Evolutionary conservation across 2,797 vertebrate genomes (phyloP).

Genomic region (Fringilla coelebs): DNA sequence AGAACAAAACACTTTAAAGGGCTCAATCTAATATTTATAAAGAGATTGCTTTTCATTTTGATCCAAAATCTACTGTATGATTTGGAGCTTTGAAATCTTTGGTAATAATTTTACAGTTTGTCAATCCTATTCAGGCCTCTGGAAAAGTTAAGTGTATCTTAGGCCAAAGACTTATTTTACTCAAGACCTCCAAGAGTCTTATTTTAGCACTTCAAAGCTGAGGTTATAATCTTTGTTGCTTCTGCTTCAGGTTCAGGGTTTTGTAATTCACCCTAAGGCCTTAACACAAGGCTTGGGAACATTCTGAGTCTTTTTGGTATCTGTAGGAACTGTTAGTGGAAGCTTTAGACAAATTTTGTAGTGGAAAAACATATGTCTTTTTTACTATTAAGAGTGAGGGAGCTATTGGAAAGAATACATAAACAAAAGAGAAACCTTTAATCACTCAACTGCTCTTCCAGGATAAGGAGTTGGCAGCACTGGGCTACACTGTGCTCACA

Average conservation of each 20-base stretch:
- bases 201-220: neutral
- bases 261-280: neutral
- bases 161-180: neutral
- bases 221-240: neutral
- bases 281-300: neutral
- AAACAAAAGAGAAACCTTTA: neutral
- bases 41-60: neutral
- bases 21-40: neutral
- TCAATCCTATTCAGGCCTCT: neutral
- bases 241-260: neutral
- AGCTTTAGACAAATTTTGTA: neutral
- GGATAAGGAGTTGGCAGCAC: neutral
- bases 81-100: neutral
- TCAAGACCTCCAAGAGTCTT: neutral
- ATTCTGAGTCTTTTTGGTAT: neutral
- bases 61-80: neutral
- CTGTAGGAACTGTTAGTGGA: neutral
- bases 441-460: neutral
- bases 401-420: neutral
- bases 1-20: neutral
- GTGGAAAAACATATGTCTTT: fast-evolving
- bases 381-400: neutral
- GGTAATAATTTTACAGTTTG: neutral
- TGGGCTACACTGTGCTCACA: neutral
- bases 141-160: neutral